Conservation (phyloP, 2,113 vertebrate genomes). For the Sisor rabdophorus region DNA sequence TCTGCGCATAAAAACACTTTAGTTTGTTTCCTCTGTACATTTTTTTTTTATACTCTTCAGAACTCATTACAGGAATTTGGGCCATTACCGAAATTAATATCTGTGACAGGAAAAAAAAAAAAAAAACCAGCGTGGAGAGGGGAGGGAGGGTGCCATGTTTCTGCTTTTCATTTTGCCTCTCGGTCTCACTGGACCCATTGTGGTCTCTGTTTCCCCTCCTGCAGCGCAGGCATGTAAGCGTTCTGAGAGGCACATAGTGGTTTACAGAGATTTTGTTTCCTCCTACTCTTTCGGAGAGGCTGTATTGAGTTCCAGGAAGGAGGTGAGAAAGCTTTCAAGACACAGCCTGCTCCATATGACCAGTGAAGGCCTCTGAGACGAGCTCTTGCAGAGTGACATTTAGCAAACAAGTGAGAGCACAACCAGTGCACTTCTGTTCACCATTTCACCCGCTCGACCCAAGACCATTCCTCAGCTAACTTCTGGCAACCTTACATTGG, state of each 20-base stretch:
- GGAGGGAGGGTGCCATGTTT: neutral
- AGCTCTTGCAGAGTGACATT: conserved; percentile 51
- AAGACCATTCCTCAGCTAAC: neutral
- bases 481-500: neutral
- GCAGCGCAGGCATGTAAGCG: conserved; percentile 28
- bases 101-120: conserved; percentile 1
- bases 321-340: conserved; percentile 48
- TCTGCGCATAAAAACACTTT: neutral
- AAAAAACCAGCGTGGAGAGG: neutral
- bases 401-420: conserved; percentile 42
- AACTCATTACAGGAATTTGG: neutral
- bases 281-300: conserved; percentile 35
- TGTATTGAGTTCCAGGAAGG: conserved; percentile 41
- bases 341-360: conserved; percentile 48
- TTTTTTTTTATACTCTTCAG: neutral
- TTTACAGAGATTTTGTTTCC: conserved; percentile 45
- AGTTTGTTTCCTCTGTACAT: too few species aligned
- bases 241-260: conserved; percentile 20
- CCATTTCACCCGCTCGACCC: neutral
- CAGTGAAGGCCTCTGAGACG: conserved; percentile 40
- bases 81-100: neutral
- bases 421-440: conserved; percentile 41
- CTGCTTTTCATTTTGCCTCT: conserved; percentile 28
- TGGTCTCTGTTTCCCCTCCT: conserved; percentile 31
- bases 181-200: conserved; percentile 27